Base-by-base conservation (phyloP, 2,113 vertebrate species). In the Catharus minimus region DNA sequence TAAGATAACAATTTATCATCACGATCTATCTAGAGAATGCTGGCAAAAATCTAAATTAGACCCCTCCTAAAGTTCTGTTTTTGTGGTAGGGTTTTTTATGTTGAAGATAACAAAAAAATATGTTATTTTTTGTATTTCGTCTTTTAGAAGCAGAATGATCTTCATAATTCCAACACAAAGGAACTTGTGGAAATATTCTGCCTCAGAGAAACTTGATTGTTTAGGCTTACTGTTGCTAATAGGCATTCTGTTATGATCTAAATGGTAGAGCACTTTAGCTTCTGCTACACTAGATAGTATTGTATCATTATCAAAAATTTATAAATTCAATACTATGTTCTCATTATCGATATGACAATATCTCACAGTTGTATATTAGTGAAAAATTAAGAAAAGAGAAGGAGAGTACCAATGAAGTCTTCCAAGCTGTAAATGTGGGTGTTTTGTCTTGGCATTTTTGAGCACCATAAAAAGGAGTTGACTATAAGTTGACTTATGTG, bases 31-130 rank as follows among this genome's bases (percentile, higher is more conserved):
- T 68, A 58, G 16, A 62, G 28, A 66, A 69, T 33, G 38, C 5
- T 71, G 28, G 9, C 49, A 33, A 91, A 91, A 91, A 88, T 81
- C 14, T 67, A 71, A 88, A 83, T 88, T 66, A 83, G 30, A 67
- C 11, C 4, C 10, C 21, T 58, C 13, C 22, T 53, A 26, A 72
- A 79, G 3, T 14, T 22, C 36, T 83, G 4, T 9, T 38, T 15
- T 14, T 19, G 4, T 41, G 21, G 15, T 55, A 28, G 13, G 2
- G 0, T 14, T 55, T 46, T 75, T 77, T 28, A 24, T 43, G 13
- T 26, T 6, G 2, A 49, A 44, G 32, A 80, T 6, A 57, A 56
- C 22, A 36, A 53, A 68, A 36, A 33, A 18, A 2, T 21, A 62
- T 62, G 8, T 17, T 52, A 15, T 38, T 28, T 50, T 76, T 82